Base-by-base conservation (phyloP, 1,140 invertebrate species). In the Drosophila erecta region DNA sequence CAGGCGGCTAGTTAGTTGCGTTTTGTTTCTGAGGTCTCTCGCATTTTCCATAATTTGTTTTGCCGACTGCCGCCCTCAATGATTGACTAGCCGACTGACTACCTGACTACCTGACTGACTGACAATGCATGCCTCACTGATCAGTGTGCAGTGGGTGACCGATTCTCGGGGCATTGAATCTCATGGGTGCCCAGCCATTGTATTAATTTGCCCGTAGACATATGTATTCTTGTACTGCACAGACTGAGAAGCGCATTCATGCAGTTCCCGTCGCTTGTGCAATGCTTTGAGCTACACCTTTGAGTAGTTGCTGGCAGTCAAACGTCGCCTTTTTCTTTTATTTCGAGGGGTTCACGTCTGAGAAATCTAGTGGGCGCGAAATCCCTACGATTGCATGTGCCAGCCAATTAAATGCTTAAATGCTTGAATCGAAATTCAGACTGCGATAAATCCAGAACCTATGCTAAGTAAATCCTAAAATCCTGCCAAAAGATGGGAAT, bases 401-500 rank as follows among this genome's bases (percentile, higher is more conserved):
- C 27, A 70, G 50, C 20, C 64, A 69, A 69, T 70, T 41, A 69
- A 69, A 15, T 33, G 62, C 17, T 20, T 6, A n/a, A 35, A 14
- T 40, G 37, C 20, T 17, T 17, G 17, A 17, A 17, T 60, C 51
- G 24, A 79, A 76, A 55, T 80, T 80, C 67, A 66, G 44, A 54
- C 44, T 61, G 70, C 61, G 79, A 60, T n/a, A 81, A 81, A 76
- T 37, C 35, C 35, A 12, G 11, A 37, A 47, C 83, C 67, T 67
- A 83, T 78, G 79, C 73, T 30, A 30, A 30, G 8, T 30, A 30
- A 30, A 30, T 30, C 7, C 30, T 10, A 8, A 35, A 15, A 74
- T 71, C 81, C 81, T 85, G 80, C 85, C 81, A 85, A 85, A 85
- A 84, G 76, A 84, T 85, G 17, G 17, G 1, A 85, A 85, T 80